phyloP scores from a whole-genome alignment of 2,888 invertebrate species.

The Pemphredon lugubris region DNA sequence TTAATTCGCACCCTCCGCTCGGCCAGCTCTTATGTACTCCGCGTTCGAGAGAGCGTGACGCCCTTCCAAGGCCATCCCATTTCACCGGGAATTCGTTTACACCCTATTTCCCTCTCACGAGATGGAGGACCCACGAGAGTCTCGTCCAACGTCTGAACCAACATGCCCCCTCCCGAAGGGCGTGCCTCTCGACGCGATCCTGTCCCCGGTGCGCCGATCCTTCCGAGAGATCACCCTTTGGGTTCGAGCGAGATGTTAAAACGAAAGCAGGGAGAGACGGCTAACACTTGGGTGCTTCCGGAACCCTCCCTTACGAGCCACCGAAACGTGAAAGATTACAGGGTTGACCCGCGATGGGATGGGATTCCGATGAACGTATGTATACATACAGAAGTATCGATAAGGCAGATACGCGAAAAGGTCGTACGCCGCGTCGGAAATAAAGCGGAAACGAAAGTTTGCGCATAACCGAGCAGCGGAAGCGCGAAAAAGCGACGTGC shows the following conservation, averaged over 20 bases:
- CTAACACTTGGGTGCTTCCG: conserved; percentile 1
- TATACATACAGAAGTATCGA: conserved; percentile 41
- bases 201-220: conserved; percentile 34
- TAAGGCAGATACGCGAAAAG: conserved; percentile 7
- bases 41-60: conserved; percentile 2
- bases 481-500: background rate
- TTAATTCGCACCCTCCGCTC: conserved; percentile 21
- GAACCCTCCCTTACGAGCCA: conserved; percentile 24
- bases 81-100: conserved; percentile 48
- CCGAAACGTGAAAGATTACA: conserved; percentile 49
- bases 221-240: conserved; percentile 33
- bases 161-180: conserved; percentile 23
- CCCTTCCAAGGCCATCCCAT: conserved; percentile 13
- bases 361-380: conserved; percentile 23
- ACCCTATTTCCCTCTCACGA: conserved; percentile 48
- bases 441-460: too few species aligned
- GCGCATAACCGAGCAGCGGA: background rate
- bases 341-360: conserved; percentile 1
- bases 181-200: conserved; percentile 39
- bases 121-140: conserved; percentile 26
- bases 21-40: conserved; percentile 15
- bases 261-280: background rate
- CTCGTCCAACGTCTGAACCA: conserved; percentile 38
- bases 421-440: too few species aligned
- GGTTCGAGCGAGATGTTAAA: background rate